Percentiles rank a stretch among this genome's conserved stretches.
Evolutionary conservation across 1,140 invertebrate genomes (phyloP).

Genomic region (Oryzaephilus surinamensis): DNA sequence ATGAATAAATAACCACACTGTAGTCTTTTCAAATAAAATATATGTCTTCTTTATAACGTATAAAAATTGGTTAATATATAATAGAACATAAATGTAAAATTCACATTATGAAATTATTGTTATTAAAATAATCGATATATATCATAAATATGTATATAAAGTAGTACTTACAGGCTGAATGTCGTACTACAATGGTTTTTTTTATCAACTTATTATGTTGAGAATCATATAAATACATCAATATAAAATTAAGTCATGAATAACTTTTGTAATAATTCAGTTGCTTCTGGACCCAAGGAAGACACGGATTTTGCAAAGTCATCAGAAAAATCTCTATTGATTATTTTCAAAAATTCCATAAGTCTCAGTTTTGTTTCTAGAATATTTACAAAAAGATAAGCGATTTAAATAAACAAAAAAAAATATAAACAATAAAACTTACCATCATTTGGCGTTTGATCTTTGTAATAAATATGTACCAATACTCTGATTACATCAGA

Average conservation of each 20-base stretch:
- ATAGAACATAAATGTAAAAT: no score
- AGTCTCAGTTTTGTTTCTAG: constrained; percentile 40
- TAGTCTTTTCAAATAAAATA: no score
- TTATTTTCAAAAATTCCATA: constrained; percentile 41
- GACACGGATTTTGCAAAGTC: constrained; percentile 39
- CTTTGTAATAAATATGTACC: constrained; percentile 42
- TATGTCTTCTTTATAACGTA: no score
- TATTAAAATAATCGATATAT: no score
- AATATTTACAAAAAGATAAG: constrained; percentile 22
- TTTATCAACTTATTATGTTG: not conserved
- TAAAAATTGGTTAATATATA: no score
- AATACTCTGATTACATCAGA: constrained; percentile 43
- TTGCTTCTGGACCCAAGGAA: constrained; percentile 35
- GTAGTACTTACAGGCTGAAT: no score
- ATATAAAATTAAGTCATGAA: constrained; percentile 15
- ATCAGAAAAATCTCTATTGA: constrained; percentile 45
- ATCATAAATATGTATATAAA: no score
- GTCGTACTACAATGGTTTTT: no score
- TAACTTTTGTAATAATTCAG: constrained; percentile 31
- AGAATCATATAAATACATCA: not conserved
- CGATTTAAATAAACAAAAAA: constrained; percentile 9
- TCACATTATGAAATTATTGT: no score
- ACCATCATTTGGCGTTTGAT: constrained; percentile 40
- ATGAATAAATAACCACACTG: no score
- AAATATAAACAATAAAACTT: constrained; percentile 11